Percentiles rank a stretch among this genome's conserved stretches.
These are phyloP conservation scores for Neodiprion fabricii DNA, from an alignment of 1,140 invertebrate genomes.

Conservation along the genomic window DNA sequence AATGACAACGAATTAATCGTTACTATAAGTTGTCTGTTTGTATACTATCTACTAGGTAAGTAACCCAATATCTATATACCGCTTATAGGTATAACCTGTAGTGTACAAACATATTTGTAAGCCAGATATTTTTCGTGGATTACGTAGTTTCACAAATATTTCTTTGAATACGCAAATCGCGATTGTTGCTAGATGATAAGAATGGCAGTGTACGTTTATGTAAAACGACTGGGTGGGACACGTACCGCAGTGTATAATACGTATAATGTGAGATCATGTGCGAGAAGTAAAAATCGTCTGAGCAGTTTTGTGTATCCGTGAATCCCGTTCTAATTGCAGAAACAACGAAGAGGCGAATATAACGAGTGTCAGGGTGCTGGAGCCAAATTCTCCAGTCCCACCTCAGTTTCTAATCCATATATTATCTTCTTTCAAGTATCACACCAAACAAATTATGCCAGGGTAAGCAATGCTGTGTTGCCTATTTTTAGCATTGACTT, in stretches of 20 bases:
- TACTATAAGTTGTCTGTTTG: neutral
- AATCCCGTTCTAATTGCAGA: slow-evolving; percentile 25
- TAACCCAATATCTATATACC: neutral
- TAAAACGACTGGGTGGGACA: neutral
- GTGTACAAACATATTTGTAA: neutral
- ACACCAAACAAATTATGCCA: slow-evolving; percentile 32
- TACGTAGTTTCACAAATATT: neutral
- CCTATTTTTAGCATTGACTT: slow-evolving; percentile 36
- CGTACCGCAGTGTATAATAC: neutral
- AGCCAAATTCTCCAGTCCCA: slow-evolving; percentile 1
- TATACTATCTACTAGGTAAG: too few species aligned
- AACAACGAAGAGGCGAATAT: neutral
- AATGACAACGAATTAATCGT: neutral
- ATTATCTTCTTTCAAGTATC: neutral
- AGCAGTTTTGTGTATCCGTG: neutral
- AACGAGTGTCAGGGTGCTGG: slow-evolving; percentile 2
- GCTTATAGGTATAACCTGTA: neutral
- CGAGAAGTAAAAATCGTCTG: neutral
- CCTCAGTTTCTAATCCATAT: slow-evolving; percentile 8
- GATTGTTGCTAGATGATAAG: neutral
- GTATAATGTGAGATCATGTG: too few species aligned
- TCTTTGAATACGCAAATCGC: neutral
- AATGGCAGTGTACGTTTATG: neutral
- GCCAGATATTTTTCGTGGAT: neutral
- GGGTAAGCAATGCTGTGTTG: slow-evolving; percentile 36